Conservation (phyloP, 2,113 vertebrate species). For the Rhabdornis inornatus region DNA sequence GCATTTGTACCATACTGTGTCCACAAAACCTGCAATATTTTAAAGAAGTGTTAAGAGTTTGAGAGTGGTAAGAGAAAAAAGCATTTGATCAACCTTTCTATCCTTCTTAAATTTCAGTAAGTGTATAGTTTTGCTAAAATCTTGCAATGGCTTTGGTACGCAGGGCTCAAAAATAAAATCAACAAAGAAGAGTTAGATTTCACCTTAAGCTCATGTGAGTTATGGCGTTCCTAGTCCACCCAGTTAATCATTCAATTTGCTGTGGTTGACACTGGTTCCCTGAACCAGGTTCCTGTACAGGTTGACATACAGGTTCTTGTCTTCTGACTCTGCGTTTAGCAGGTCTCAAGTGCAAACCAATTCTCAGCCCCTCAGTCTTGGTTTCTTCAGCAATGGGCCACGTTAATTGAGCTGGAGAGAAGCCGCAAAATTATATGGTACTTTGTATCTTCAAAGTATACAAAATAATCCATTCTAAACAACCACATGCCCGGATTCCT, state of each 20-base stretch:
- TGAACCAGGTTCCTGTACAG: neutral
- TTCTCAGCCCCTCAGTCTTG: neutral
- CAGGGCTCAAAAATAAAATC: neutral
- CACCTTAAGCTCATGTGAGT: neutral
- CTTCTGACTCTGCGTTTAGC: neutral
- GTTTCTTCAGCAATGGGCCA: neutral
- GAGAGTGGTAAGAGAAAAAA: neutral
- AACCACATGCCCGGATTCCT: neutral
- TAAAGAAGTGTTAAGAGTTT: neutral
- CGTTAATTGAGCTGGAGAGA: neutral
- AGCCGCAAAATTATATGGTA: neutral
- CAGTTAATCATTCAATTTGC: neutral
- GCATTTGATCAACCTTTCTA: neutral
- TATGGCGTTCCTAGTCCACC: neutral
- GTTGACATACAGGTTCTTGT: neutral
- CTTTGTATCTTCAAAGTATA: neutral
- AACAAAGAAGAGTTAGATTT: neutral
- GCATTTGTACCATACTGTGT: neutral
- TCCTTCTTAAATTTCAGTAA: neutral
- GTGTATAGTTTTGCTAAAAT: neutral
- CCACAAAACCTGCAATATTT: neutral
- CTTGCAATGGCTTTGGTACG: neutral
- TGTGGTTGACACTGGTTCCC: accelerated
- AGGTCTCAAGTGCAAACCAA: neutral
- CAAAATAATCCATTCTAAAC: neutral